phyloP scores from a whole-genome alignment of 2,113 vertebrate species.

The Vanacampus margaritifer region DNA sequence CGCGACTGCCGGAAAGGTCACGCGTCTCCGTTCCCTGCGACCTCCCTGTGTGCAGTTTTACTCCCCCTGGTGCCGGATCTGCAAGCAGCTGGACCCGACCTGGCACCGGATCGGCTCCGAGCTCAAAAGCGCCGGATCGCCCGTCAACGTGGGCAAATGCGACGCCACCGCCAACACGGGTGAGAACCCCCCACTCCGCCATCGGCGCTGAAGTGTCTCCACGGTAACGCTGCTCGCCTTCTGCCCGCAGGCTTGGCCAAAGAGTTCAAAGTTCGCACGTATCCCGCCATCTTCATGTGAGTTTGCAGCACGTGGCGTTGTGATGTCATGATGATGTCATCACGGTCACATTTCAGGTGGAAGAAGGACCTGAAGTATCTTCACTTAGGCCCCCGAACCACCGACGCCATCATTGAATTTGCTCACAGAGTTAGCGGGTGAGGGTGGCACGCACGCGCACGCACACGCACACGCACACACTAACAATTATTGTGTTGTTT shows the following conservation, averaged over 20 bases:
- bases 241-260: constrained; percentile 79
- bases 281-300: constrained; percentile 94
- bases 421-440: constrained; percentile 88
- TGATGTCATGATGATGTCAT: background rate
- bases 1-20: no score
- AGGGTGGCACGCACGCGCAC: constrained; percentile 33
- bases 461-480: no score
- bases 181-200: constrained; percentile 66
- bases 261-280: constrained; percentile 86
- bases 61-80: constrained; percentile 91
- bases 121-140: constrained; percentile 84
- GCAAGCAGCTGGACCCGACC: constrained; percentile 87
- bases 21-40: no score
- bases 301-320: constrained; percentile 29
- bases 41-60: constrained; percentile 79
- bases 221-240: background rate
- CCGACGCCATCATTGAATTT: constrained; percentile 91
- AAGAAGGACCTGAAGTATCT: constrained; percentile 87
- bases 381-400: constrained; percentile 85
- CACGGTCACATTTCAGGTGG: constrained; percentile 66
- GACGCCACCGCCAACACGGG: constrained; percentile 83
- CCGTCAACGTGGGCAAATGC: constrained; percentile 86
- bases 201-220: background rate
- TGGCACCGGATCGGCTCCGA: constrained; percentile 92
- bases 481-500: background rate